These are phyloP conservation scores for Steinernema khuongi DNA, from an alignment of 1,140 invertebrate species.

Conservation along the genomic window DNA sequence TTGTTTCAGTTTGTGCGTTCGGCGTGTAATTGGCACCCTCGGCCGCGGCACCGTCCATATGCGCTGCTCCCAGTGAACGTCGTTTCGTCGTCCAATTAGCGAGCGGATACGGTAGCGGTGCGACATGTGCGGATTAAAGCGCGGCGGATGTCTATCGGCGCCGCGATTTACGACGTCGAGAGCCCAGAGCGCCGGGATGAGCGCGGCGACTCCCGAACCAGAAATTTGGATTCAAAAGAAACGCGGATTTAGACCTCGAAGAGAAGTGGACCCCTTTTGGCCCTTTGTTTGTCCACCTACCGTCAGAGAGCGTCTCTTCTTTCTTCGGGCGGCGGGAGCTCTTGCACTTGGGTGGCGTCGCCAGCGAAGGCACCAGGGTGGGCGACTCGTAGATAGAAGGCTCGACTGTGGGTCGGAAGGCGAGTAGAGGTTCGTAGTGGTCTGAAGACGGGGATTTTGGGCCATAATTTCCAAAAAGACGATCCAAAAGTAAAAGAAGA, in stretches of 20 bases:
- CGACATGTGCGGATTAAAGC: conserved; percentile 12
- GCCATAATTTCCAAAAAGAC: too few relatives aligned
- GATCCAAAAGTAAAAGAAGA: background rate
- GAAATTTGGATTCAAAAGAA: too few relatives aligned
- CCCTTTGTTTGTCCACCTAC: background rate
- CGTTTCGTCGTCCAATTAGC: conserved; percentile 9
- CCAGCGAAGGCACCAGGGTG: background rate
- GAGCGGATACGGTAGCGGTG: background rate
- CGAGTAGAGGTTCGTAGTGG: conserved; percentile 17
- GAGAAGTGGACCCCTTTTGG: too few relatives aligned
- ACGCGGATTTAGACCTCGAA: too few relatives aligned
- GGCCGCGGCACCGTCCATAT: background rate
- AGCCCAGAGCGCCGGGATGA: too few relatives aligned
- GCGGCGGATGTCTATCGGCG: background rate
- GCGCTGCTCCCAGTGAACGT: background rate
- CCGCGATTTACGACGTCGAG: background rate
- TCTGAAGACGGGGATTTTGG: background rate
- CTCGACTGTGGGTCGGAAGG: background rate
- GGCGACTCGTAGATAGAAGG: background rate
- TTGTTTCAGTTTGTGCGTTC: too few relatives aligned
- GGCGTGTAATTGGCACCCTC: conserved; percentile 5
- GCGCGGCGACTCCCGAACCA: too few relatives aligned
- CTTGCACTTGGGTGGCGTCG: background rate
- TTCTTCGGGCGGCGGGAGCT: background rate
- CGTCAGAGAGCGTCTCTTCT: background rate